Evolutionary conservation across 2,113 vertebrate species (phyloP).

Genomic region (Hepsetus odoe): DNA sequence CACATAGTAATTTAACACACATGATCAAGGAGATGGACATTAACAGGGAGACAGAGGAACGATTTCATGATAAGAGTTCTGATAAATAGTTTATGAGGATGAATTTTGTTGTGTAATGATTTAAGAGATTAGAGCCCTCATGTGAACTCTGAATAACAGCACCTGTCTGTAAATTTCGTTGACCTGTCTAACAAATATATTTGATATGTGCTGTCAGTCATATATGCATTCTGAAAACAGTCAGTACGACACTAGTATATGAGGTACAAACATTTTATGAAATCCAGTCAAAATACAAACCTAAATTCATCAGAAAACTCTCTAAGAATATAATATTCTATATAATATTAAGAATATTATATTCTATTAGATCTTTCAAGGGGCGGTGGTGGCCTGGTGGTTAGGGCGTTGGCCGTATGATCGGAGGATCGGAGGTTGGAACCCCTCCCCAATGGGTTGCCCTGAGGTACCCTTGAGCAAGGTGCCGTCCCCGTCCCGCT

Average conservation of each 20-base stretch:
- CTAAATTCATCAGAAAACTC: no score
- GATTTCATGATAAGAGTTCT: background rate
- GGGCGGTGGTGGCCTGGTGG: no score
- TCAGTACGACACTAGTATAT: background rate
- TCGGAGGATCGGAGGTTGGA: no score
- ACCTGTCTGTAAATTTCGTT: constrained; percentile 10
- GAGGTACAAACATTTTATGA: background rate
- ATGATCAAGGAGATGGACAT: background rate
- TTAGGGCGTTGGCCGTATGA: no score
- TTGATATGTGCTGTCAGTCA: background rate
- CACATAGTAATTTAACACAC: constrained; percentile 33
- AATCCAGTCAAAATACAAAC: no score
- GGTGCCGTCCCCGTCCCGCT: no score
- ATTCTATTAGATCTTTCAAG: no score
- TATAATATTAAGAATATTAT: no score
- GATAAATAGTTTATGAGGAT: background rate
- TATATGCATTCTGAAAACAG: background rate
- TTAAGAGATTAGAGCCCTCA: constrained; percentile 23
- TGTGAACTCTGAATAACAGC: constrained; percentile 12
- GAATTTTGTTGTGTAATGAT: constrained; percentile 34
- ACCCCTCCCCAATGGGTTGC: no score
- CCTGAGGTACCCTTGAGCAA: no score
- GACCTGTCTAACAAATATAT: background rate
- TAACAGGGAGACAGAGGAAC: constrained; percentile 9
- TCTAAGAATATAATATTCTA: no score